Evolutionary conservation across 37 sponge, comb jelly and placozoan species (phyloP).

Genomic region (Agelas oroides): DNA sequence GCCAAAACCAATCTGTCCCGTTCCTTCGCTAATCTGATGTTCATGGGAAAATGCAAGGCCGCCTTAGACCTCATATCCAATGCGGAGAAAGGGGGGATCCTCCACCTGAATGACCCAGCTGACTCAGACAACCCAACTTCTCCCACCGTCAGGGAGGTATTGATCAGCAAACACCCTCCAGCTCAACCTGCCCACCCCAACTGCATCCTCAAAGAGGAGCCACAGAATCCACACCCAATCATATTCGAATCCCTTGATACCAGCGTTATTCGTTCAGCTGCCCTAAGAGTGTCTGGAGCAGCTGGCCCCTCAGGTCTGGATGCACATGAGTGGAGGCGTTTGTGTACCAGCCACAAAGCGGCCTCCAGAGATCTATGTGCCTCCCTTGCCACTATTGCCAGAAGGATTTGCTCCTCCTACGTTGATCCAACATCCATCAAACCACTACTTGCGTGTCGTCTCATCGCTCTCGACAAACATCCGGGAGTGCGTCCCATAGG

Average conservation of each 20-base stretch:
- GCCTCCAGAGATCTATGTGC: constrained; percentile 53
- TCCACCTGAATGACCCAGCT: constrained; percentile 9
- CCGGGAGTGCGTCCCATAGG: constrained; percentile 38
- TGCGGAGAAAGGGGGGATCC: neutral
- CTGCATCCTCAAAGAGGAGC: neutral
- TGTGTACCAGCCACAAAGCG: constrained; percentile 39
- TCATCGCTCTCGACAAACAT: constrained; percentile 1
- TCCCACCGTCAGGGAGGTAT: neutral
- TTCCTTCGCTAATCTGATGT: constrained; percentile 29
- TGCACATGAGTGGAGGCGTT: constrained; percentile 37
- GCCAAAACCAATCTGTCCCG: neutral
- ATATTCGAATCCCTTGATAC: constrained; percentile 1
- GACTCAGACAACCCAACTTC: no score
- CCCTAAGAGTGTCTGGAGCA: constrained; percentile 18
- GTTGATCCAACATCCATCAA: neutral
- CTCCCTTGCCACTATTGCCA: constrained; percentile 49
- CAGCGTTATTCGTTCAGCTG: constrained; percentile 2
- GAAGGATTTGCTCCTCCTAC: constrained; percentile 26
- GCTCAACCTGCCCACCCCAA: neutral
- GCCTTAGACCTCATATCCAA: constrained; percentile 17
- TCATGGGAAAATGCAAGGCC: constrained; percentile 23
- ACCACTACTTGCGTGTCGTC: constrained; percentile 12
- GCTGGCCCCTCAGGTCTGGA: constrained; percentile 64
- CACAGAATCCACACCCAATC: neutral
- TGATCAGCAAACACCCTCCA: constrained; percentile 20